phyloP scores from a whole-genome alignment of 2,888 invertebrate genomes.

The Hedya salicella region DNA sequence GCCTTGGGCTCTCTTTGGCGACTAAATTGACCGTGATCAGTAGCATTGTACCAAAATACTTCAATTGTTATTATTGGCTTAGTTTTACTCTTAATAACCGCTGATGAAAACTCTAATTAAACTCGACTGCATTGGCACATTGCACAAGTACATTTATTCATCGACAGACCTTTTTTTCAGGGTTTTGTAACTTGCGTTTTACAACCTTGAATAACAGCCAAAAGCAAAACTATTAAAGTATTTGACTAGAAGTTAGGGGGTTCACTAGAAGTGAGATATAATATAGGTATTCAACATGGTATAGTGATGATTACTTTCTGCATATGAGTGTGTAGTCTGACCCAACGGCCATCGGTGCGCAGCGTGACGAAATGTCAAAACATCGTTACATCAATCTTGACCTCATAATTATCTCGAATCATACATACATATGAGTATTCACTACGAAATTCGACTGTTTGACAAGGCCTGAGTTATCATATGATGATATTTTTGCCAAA shows the following conservation, averaged over 20 bases:
- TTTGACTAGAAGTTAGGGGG: background rate
- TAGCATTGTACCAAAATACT: conserved; percentile 27
- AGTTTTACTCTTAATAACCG: conserved; percentile 3
- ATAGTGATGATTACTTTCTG: conserved; percentile 33
- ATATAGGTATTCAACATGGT: no score
- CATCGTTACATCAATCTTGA: conserved; percentile 46
- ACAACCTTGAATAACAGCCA: conserved; percentile 15
- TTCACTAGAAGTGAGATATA: background rate
- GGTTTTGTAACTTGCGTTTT: conserved; percentile 8
- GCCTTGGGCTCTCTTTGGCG: conserved; percentile 33
- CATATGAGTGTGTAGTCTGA: conserved; percentile 44
- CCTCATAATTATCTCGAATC: conserved; percentile 37
- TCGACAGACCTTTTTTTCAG: background rate
- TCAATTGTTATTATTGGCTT: conserved; percentile 8
- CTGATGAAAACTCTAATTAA: conserved; percentile 8
- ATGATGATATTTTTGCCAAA: no score
- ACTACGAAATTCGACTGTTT: no score
- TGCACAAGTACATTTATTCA: background rate
- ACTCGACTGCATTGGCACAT: conserved; percentile 4
- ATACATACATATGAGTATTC: conserved; percentile 31
- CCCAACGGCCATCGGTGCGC: conserved; percentile 26
- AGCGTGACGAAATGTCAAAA: conserved; percentile 49
- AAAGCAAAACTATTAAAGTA: background rate
- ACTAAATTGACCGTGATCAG: conserved; percentile 22
- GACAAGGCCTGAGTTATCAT: no score